Evolutionary conservation across 1,140 invertebrate genomes (phyloP), one percentile per base, ranked within the genome.

Genomic region (Prorops nasuta): DNA sequence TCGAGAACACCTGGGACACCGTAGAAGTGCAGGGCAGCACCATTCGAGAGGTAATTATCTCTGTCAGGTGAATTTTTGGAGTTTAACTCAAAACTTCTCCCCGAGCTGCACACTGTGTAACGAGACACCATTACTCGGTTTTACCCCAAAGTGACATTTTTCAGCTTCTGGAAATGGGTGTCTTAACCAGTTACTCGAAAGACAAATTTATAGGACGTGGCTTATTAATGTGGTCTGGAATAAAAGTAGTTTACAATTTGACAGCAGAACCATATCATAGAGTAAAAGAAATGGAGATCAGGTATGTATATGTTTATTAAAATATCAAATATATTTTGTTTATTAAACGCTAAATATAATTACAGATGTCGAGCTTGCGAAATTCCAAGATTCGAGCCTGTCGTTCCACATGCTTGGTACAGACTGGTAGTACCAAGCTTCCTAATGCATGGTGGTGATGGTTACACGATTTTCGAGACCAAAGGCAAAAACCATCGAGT

Each of bases 1-100:
- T 91, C 51, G 83, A 84, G 56, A 90, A 90, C 64, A 81, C 74
- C 9, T 76, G 89, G 21, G 84, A 87, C 49, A 74, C 84, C 1
- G 80, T 86, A 31, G 83, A 85, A 49, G 54, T 90, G 22, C 75
- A 73, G 3, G 89, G 89, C 1, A 62, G 76, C 22, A 74, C 85
- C 45, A 60, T 91, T 3, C 57, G 80, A 45, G 70, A 83, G 49
- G 83, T 82, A 80, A 15, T 55, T 79, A 12, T 2, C 40, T 37
- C 19, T 19, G 1, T 78, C 83, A 12, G 32, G 4, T 8, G 15
- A n/a, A n/a, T n/a, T n/a, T n/a, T n/a, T n/a, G n/a, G n/a, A n/a
- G n/a, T n/a, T n/a, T n/a, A n/a, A n/a, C n/a, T n/a, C n/a, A n/a
- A n/a, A n/a, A n/a, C n/a, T n/a, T n/a, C n/a, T n/a, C n/a, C n/a